Percentiles rank a stretch among this genome's conserved stretches.
Conservation (phyloP, 2,888 invertebrate species). For the Arge pagana region DNA sequence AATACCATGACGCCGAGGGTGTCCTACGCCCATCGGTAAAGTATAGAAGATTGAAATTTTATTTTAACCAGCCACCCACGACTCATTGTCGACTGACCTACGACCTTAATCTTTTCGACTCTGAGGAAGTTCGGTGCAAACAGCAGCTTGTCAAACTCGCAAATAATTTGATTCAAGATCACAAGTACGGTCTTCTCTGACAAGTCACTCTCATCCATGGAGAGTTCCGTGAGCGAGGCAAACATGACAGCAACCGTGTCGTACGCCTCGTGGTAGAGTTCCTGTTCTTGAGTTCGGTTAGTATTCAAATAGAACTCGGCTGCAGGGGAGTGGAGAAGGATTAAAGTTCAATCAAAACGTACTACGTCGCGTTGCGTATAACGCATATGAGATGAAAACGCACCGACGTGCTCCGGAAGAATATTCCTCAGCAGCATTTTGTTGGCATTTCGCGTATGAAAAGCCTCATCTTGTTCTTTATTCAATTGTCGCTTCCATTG, state of each 20-base stretch:
- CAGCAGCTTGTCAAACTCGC: conserved; percentile 87
- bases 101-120: conserved; percentile 96
- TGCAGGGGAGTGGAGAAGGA: conserved; percentile 58
- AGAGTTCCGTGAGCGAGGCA: conserved; percentile 84
- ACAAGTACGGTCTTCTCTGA: conserved; percentile 53
- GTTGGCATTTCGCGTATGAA: conserved; percentile 85
- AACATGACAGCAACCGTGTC: conserved; percentile 94
- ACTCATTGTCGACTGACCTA: conserved; percentile 73
- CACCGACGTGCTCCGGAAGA: conserved; percentile 89
- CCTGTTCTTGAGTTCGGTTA: conserved; percentile 69
- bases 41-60: too few species aligned
- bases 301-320: conserved; percentile 79
- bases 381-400: neutral
- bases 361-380: conserved; percentile 19
- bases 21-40: too few species aligned
- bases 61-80: too few species aligned
- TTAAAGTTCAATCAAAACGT: too few species aligned
- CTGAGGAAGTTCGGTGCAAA: conserved; percentile 67
- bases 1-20: too few species aligned
- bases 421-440: conserved; percentile 90
- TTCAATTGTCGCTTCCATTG: conserved; percentile 76
- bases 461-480: conserved; percentile 83
- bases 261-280: conserved; percentile 87
- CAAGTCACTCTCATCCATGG: conserved; percentile 70
- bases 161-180: conserved; percentile 85